Evolutionary conservation across 1,140 invertebrate species (phyloP).

Genomic region (Lepidurus arcticus): DNA sequence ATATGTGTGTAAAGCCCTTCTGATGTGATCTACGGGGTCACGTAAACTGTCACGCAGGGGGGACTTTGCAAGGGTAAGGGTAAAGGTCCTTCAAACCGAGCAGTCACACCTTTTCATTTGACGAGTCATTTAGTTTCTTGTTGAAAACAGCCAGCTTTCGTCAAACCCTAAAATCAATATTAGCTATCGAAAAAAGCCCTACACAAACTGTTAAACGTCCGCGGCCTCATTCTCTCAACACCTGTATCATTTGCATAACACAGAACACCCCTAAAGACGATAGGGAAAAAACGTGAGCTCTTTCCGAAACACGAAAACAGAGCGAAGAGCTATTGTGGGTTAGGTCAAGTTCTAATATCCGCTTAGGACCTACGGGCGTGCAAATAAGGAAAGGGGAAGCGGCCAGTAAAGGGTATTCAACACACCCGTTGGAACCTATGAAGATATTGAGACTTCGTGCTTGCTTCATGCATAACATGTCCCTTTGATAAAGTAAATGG

Average conservation of each 20-base stretch:
- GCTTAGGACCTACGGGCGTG: too few species aligned
- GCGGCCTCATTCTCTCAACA: not conserved
- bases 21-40: not conserved
- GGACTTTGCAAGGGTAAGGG: not conserved
- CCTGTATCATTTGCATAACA: not conserved
- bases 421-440: not conserved
- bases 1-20: not conserved
- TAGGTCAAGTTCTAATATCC: slow-evolving; percentile 6
- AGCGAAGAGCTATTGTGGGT: not conserved
- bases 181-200: slow-evolving; percentile 1
- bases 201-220: slow-evolving; percentile 1
- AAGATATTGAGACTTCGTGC: not conserved
- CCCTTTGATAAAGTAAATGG: not conserved
- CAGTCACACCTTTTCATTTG: not conserved
- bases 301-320: not conserved
- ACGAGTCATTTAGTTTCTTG: not conserved
- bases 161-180: slow-evolving; percentile 10
- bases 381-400: too few species aligned
- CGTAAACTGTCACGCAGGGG: slow-evolving; percentile 17
- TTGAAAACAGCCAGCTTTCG: not conserved
- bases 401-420: not conserved
- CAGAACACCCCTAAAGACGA: not conserved
- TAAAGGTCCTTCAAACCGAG: not conserved
- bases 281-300: not conserved
- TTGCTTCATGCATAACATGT: not conserved